These are phyloP conservation scores for Pterostichus madidus DNA, from an alignment of 2,888 invertebrate species.

Conservation along the genomic window DNA sequence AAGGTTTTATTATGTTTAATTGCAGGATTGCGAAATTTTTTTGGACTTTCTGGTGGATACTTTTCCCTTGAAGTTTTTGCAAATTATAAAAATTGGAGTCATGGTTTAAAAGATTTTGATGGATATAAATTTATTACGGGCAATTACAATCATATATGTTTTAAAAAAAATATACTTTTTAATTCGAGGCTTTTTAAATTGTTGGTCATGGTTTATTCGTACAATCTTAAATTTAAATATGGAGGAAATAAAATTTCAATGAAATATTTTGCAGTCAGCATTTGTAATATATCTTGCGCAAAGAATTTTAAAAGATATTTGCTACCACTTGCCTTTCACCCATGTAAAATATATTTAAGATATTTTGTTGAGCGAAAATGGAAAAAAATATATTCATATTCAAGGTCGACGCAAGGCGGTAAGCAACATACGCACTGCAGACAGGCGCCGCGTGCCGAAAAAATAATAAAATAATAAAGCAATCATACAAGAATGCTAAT, in stretches of 20 bases:
- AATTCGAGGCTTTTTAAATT: background rate
- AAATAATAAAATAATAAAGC: too few species aligned
- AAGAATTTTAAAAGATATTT: background rate
- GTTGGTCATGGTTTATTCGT: background rate
- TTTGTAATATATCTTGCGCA: background rate
- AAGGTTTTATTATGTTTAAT: background rate
- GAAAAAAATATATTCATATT: too few species aligned
- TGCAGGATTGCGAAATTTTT: background rate
- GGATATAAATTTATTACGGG: background rate
- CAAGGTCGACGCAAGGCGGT: too few species aligned
- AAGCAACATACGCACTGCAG: too few species aligned
- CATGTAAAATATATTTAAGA: too few species aligned
- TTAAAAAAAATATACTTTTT: background rate
- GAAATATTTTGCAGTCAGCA: background rate
- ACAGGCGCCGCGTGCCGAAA: too few species aligned
- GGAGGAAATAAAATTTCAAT: background rate
- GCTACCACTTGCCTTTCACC: too few species aligned
- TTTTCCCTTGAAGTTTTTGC: background rate
- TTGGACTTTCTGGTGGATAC: background rate
- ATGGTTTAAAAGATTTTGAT: background rate
- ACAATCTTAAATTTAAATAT: constrained; percentile 5
- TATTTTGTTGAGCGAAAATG: too few species aligned
- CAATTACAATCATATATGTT: background rate
- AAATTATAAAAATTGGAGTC: background rate
- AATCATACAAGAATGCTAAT: too few species aligned